A percentile compares a stretch with the other conserved stretches of the same genome.
phyloP scores from a whole-genome alignment of 2,797 vertebrate genomes.

The Tiaroga cobitis region DNA sequence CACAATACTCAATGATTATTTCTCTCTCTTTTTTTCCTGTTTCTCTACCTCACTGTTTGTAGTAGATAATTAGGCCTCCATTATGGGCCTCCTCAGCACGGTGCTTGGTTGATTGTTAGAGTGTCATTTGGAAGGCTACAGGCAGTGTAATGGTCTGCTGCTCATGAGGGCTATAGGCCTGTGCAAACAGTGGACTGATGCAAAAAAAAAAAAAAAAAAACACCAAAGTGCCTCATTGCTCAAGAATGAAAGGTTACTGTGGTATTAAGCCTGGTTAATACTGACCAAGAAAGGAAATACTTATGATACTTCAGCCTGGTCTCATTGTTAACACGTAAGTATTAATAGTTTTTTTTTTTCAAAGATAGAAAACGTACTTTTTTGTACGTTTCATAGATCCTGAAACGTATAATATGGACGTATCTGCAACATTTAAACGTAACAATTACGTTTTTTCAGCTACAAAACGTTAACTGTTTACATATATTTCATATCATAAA shows the following conservation, averaged over 20 bases:
- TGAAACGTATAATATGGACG: too few relatives aligned
- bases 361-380: too few relatives aligned
- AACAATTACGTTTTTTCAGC: too few relatives aligned
- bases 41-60: conserved; percentile 67
- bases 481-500: too few relatives aligned
- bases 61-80: conserved; percentile 78
- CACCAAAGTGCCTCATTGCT: conserved; percentile 4
- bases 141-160: conserved; percentile 16
- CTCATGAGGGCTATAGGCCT: not conserved
- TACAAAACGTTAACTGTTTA: too few relatives aligned
- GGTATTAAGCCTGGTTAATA: not conserved
- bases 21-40: not conserved
- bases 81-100: conserved; percentile 77
- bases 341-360: too few relatives aligned
- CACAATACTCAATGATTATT: conserved; percentile 54
- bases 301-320: not conserved
- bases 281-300: not conserved
- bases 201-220: not conserved
- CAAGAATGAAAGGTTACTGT: not conserved
- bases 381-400: too few relatives aligned
- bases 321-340: too few relatives aligned
- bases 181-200: conserved; percentile 1
- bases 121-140: conserved; percentile 64
- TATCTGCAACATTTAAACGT: too few relatives aligned
- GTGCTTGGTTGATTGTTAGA: conserved; percentile 78